Conservation (phyloP, 1,140 invertebrate species). For the Drosophila kurseongensis region DNA sequence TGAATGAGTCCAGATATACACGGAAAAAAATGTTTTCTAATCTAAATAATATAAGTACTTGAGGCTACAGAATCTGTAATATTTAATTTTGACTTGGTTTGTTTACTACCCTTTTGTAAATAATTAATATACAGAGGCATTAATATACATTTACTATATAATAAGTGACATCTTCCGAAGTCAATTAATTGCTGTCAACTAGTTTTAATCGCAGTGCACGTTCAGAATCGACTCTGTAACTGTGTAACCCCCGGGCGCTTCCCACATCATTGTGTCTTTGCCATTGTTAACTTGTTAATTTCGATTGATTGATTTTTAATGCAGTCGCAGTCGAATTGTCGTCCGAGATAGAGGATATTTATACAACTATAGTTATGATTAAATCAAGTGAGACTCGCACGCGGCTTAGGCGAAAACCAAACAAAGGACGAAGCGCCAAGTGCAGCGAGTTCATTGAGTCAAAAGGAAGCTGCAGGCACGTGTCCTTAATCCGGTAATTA, state of each 20-base stretch:
- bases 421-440: slow-evolving; percentile 67
- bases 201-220: slow-evolving; percentile 2
- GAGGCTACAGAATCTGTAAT: too few species aligned
- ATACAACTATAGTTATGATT: slow-evolving; percentile 69
- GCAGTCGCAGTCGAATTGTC: slow-evolving; percentile 55
- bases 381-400: slow-evolving; percentile 73
- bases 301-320: slow-evolving; percentile 82
- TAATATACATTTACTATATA: too few species aligned
- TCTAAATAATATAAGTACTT: too few species aligned
- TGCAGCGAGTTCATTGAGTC: slow-evolving; percentile 63
- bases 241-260: slow-evolving; percentile 58
- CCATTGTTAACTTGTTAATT: slow-evolving; percentile 82
- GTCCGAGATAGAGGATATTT: slow-evolving; percentile 36
- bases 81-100: too few species aligned
- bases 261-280: slow-evolving; percentile 51
- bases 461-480: slow-evolving; percentile 78
- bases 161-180: too few species aligned
- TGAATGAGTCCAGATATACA: slow-evolving; percentile 41
- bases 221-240: slow-evolving; percentile 18
- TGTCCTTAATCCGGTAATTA: slow-evolving; percentile 83
- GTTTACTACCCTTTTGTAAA: too few species aligned
- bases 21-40: slow-evolving; percentile 1
- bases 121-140: too few species aligned
- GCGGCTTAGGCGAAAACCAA: slow-evolving; percentile 52
- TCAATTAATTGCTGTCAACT: background rate